A percentile compares a stretch with the other conserved stretches of the same genome.
These are phyloP conservation scores for Cosmorhoe ocellata DNA, from an alignment of 2,888 invertebrate genomes.

Conservation along the genomic window DNA sequence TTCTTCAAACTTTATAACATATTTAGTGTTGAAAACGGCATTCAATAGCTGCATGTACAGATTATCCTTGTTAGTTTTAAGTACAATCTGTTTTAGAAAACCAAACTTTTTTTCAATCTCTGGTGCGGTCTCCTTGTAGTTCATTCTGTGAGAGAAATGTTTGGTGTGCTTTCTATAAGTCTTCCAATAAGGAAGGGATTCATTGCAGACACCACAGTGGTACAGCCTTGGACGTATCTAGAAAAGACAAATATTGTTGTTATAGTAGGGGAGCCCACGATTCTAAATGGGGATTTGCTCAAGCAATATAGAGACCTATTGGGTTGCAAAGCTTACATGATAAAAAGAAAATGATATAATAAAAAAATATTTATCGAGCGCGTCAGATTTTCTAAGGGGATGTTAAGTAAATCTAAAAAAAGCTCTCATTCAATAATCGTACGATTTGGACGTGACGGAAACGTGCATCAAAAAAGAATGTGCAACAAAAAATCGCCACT, in stretches of 20 bases:
- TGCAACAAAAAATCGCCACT: too few relatives aligned
- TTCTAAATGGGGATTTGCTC: too few relatives aligned
- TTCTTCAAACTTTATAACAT: constrained; percentile 8
- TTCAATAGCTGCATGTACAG: constrained; percentile 32
- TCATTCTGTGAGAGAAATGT: constrained; percentile 1
- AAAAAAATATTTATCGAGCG: too few relatives aligned
- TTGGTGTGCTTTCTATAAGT: constrained; percentile 30
- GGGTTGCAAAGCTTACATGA: too few relatives aligned
- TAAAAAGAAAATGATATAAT: too few relatives aligned
- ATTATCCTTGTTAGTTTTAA: constrained; percentile 22
- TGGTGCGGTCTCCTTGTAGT: not conserved
- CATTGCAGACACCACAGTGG: constrained; percentile 62
- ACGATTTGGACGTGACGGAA: too few relatives aligned
- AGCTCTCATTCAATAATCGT: too few relatives aligned
- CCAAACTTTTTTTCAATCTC: not conserved
- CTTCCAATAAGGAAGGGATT: constrained; percentile 47
- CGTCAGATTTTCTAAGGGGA: too few relatives aligned
- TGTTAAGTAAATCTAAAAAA: too few relatives aligned
- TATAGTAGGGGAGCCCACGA: too few relatives aligned
- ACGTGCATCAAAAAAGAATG: too few relatives aligned
- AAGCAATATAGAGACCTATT: too few relatives aligned
- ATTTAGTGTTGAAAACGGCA: constrained; percentile 22
- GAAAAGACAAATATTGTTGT: constrained; percentile 32
- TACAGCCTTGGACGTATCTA: constrained; percentile 55
- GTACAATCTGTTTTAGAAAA: constrained; percentile 18